A percentile compares a stretch with the other conserved stretches of the same genome.
Conservation (phyloP, 92 coral and sea anemone genomes). For the Parazoanthus atlanticus region DNA sequence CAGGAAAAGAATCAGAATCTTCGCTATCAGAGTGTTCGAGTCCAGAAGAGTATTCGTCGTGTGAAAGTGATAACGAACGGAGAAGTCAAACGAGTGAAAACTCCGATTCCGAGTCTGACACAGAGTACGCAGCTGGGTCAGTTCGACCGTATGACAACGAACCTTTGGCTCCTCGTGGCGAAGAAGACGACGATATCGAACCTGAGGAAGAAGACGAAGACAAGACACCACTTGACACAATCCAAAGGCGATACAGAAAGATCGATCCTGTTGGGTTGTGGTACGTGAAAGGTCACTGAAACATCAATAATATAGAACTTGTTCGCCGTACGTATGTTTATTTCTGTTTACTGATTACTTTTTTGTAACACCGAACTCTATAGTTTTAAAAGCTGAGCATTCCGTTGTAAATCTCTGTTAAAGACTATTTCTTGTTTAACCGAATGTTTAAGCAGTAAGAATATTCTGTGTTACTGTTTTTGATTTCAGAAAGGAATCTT, state of each 20-base stretch:
- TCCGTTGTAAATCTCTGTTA: slow-evolving; percentile 17
- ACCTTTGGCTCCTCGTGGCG: slow-evolving; percentile 34
- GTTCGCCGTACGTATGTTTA: slow-evolving; percentile 9
- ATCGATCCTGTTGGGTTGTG: slow-evolving; percentile 30
- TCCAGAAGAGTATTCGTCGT: background rate
- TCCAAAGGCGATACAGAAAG: slow-evolving; percentile 35
- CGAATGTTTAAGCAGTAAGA: slow-evolving; percentile 18
- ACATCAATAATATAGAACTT: slow-evolving; percentile 16
- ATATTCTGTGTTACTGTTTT: slow-evolving; percentile 14
- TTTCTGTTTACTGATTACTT: background rate
- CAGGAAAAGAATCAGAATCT: slow-evolving; percentile 18
- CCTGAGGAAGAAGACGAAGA: slow-evolving; percentile 40
- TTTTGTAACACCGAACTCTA: background rate
- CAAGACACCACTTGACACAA: slow-evolving; percentile 31
- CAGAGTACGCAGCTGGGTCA: too few species aligned
- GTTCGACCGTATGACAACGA: slow-evolving; percentile 31
- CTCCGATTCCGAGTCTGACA: background rate
- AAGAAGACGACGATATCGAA: slow-evolving; percentile 14
- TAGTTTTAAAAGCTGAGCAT: background rate
- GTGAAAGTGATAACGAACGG: slow-evolving; percentile 3
- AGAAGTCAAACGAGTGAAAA: slow-evolving; percentile 18
- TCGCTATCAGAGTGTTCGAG: slow-evolving; percentile 9
- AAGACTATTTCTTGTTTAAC: slow-evolving; percentile 27
- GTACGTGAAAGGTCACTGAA: slow-evolving; percentile 28
- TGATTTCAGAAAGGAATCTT: slow-evolving; percentile 15